These are phyloP conservation scores for Pogonomyrmex californicus DNA, from an alignment of 1,140 invertebrate species.

Conservation along the genomic window DNA sequence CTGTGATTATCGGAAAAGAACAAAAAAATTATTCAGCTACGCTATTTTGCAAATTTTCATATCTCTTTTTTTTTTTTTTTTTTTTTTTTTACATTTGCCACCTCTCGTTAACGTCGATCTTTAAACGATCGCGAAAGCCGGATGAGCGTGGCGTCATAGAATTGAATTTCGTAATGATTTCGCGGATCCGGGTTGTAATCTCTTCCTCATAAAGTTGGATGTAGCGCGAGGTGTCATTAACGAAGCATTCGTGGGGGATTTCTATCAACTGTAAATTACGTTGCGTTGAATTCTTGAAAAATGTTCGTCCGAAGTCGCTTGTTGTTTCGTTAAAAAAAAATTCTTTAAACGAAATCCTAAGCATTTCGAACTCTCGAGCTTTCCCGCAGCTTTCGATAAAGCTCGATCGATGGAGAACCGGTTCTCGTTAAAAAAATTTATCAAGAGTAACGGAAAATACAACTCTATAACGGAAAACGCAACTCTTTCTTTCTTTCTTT, in stretches of 20 bases:
- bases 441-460: too few relatives aligned
- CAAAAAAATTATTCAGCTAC: too few relatives aligned
- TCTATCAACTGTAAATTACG: neutral
- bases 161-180: neutral
- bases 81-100: neutral
- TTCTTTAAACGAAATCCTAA: neutral
- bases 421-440: too few relatives aligned
- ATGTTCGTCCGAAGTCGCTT: neutral
- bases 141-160: neutral
- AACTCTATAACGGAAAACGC: too few relatives aligned
- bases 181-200: neutral
- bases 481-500: neutral
- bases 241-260: neutral
- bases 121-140: neutral
- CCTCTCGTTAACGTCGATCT: neutral
- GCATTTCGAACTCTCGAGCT: neutral
- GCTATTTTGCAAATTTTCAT: too few relatives aligned
- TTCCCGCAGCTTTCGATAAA: too few relatives aligned
- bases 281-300: neutral
- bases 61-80: too few relatives aligned
- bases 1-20: neutral
- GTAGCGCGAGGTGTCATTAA: neutral
- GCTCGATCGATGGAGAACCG: too few relatives aligned
- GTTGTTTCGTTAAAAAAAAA: neutral
- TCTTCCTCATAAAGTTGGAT: conserved; percentile 3